Evolutionary conservation across 2,113 vertebrate genomes (phyloP), one percentile per base, ranked within the genome.

Genomic region (Siniperca knerii): DNA sequence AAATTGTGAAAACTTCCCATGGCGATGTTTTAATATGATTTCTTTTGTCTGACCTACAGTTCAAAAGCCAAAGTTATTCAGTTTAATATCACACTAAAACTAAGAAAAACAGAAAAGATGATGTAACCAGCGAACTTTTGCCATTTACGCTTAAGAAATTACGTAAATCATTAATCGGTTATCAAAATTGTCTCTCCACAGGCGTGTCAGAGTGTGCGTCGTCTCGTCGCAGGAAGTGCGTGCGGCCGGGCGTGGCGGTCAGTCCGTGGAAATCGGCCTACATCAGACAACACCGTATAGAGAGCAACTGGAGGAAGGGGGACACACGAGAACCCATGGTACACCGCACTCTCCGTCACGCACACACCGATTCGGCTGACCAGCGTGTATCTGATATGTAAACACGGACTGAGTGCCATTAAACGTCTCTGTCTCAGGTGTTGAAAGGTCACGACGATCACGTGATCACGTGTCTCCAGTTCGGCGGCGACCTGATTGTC

Each of bases 231-330:
- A 97, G 97, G 93, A 97, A 97, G 93, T 94, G 97, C 64, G 95
- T 95, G 84, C 97, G 96, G 46, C 96, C 97, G 10, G 96, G 96
- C 60, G 97, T 95, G 69, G 96, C 96, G 84, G 95, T 96, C 86
- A 97, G 97, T 86, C 97, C 97, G 0, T 99, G 98, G 98, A 99
- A 99, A 88, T 98, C 97, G n/a, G 96, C 97, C 50, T 99, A 97
- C 92, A 98, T 99, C 16, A 92, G 97, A 84, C 98, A 99, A 20
- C 98, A 98, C 87, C 96, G 97, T 86, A 98, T 99, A 86, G 98
- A 99, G 93, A 97, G 95, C 87, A 98, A 98, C 96, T 99, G 98
- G 98, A 97, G 98, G 89, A 96, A 96, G 92, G 98, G 98, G 46
- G 98, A 98, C 68, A 95, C 97, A 12, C 96, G 95, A 84, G 98